Evolutionary conservation across 2,888 invertebrate genomes (phyloP), one percentile per base, ranked within the genome.

Genomic region (Agelastica alni): DNA sequence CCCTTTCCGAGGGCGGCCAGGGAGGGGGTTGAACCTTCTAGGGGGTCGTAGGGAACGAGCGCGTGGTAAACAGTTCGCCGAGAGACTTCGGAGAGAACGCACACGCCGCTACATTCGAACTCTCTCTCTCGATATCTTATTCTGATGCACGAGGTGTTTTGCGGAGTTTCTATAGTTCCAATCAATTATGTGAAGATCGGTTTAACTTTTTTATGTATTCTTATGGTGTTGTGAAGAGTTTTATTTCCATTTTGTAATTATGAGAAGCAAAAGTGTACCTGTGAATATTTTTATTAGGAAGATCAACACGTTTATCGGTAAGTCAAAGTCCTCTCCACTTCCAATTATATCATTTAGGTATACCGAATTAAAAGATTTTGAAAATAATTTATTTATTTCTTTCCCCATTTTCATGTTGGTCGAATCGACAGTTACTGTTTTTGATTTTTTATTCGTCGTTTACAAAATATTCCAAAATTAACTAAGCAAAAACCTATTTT

Each of bases 41-140:
- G 49, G 56, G 58, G 55, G 59, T 59, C 53, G 62, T 58, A 63
- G 65, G 65, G 59, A 51, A 46, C 45, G 51, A 53, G 59, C 54
- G 59, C 62, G 64, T 65, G 63, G 68, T 66, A 68, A 70, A 70
- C 70, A 71, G 70, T 71, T 67, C 60, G 68, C 61, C 61, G 64
- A 60, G 59, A 62, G 68, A 57, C 61, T 48, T 62, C 62, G 68
- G 45, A 51, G 61, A 58, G 62, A 45, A 53, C 62, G 62, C 58
- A 59, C 13, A 59, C 66, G 68, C 49, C 48, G 42, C 22, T 31
- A 34, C 43, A 51, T 32, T 39, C 55, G 46, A 42, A 36, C 54
- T 42, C 46, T 31, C 34, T 13, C n/a, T n/a, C n/a, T n/a, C n/a
- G 41, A 17, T 16, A 13, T n/a, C n/a, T 20, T 7, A 12, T 18